Percentiles rank a stretch among this genome's conserved stretches.
Conservation (phyloP, 2,113 vertebrate genomes). For the Petromus typicus region DNA sequence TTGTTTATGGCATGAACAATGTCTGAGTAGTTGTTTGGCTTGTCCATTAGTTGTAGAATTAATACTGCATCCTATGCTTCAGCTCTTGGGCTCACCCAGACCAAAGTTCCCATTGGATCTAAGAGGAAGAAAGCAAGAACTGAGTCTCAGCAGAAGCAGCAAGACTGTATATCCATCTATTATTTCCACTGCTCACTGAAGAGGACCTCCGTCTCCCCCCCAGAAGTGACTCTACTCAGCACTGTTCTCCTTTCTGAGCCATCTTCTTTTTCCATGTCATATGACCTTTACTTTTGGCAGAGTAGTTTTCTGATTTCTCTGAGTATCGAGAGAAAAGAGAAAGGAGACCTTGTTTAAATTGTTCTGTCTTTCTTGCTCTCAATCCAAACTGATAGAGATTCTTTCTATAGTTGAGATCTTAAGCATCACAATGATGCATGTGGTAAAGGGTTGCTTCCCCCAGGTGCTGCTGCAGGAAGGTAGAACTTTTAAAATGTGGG, state of each 20-base stretch:
- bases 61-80: too few species aligned
- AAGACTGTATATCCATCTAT: too few species aligned
- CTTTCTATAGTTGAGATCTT: neutral
- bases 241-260: rapidly evolving
- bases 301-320: neutral
- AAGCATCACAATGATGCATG: neutral
- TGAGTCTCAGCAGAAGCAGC: rapidly evolving
- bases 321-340: neutral
- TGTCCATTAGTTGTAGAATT: rapidly evolving
- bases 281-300: neutral
- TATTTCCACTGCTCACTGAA: rapidly evolving
- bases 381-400: neutral
- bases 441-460: neutral
- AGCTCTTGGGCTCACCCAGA: neutral
- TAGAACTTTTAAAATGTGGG: neutral
- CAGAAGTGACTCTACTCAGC: rapidly evolving
- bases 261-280: neutral
- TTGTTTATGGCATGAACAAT: neutral
- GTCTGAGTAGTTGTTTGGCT: neutral
- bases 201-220: neutral
- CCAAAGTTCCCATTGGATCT: neutral
- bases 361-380: neutral
- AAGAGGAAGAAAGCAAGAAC: neutral
- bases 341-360: neutral
- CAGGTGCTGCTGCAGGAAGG: neutral